Base-by-base conservation (phyloP, 2,888 invertebrate genomes). In the Napeogenes sylphis region DNA sequence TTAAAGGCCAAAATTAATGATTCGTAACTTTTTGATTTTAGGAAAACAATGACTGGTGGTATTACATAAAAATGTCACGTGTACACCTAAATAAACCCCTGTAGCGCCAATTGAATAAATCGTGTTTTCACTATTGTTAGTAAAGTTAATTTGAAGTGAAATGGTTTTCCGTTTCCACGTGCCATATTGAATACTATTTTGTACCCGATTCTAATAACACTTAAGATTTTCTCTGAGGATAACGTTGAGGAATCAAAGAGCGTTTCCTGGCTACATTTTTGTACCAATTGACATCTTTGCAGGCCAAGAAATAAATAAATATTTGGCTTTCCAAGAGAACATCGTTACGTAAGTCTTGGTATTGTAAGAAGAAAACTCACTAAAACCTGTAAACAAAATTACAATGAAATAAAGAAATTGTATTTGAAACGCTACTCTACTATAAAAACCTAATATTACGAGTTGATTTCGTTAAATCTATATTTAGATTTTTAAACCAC, bases 1-100 rank as follows among this genome's bases (percentile, higher is more conserved):
- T 90, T 88, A 89, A 90, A 90, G 87, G 88, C 83, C 85, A 85
- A 65, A 77, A 73, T 79, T 73, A 71, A 71, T 77, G 79, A 78
- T 73, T 76, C 77, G 74, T 80, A 72, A 65, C 68, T 61, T 51
- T 55, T 35, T 47, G 63, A 58, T 38, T 8, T 58, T 55, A 57
- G 47, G 59, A 57, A 55, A 60, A 63, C 55, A 59, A 45, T 54
- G n/a, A 21, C 42, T 56, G 35, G 33, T 56, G 51, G 21, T 33
- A 65, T 61, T 42, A 42, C 2, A 56, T 59, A 61, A 58, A 66
- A 70, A 70, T 67, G 65, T 70, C 69, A 70, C 58, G 62, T 59
- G 61, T 54, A 56, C 61, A 55, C 14, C 57, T 57, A 56, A 55
- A 54, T 12, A 30, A 51, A 56, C 61, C 55, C 56, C 38, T 46